phyloP scores from a whole-genome alignment of 2,888 invertebrate species.

The Salticus scenicus region DNA sequence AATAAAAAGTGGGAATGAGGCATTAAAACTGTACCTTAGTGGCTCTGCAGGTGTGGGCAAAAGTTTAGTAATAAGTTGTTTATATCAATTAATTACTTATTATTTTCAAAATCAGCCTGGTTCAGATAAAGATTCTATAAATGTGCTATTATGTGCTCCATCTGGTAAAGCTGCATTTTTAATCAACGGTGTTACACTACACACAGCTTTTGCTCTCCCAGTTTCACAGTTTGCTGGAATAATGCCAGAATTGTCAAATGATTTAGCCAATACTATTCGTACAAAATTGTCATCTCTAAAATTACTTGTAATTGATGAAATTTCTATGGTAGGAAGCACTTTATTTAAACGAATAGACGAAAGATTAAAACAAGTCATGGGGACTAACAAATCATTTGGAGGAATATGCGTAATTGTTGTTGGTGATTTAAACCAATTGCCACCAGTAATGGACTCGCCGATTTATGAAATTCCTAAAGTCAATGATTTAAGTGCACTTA shows the following conservation, averaged over 20 bases:
- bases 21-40: too few species aligned
- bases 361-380: slow-evolving; percentile 73
- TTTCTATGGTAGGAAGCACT: slow-evolving; percentile 74
- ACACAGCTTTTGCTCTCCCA: not conserved
- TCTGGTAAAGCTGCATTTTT: not conserved
- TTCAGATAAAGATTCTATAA: not conserved
- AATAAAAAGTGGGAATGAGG: too few species aligned
- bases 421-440: slow-evolving; percentile 75
- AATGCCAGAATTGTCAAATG: not conserved
- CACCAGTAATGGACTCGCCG: slow-evolving; percentile 73
- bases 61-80: too few species aligned
- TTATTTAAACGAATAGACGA: slow-evolving; percentile 73
- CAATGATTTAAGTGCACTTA: not conserved
- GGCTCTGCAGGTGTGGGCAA: too few species aligned
- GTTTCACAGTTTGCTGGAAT: not conserved
- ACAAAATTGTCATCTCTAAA: not conserved
- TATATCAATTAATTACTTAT: not conserved
- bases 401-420: slow-evolving; percentile 73
- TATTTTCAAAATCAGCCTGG: not conserved
- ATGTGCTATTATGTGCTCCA: not conserved
- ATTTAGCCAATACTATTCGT: not conserved
- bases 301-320: slow-evolving; percentile 74
- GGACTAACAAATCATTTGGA: slow-evolving; percentile 73
- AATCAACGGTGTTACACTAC: not conserved
- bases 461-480: slow-evolving; percentile 65